These are phyloP conservation scores for Lepidocolaptes lacrymiger DNA, from an alignment of 2,797 vertebrate genomes.

Conservation along the genomic window DNA sequence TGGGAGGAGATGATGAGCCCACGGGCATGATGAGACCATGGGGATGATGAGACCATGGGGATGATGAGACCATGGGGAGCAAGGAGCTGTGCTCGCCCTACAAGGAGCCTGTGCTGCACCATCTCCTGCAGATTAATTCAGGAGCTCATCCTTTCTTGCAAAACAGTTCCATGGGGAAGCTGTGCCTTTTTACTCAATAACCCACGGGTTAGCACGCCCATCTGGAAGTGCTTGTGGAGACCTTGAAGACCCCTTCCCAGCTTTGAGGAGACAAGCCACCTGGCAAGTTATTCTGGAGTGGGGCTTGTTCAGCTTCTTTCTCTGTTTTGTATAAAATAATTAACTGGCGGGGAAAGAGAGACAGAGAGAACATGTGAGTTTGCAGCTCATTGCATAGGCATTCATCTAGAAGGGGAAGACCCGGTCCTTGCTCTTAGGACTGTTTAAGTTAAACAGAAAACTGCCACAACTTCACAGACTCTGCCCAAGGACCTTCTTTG, in stretches of 20 bases:
- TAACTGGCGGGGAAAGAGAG: not conserved
- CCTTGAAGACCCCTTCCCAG: not conserved
- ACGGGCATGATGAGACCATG: not conserved
- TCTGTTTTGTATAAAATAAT: constrained; percentile 65
- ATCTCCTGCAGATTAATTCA: not conserved
- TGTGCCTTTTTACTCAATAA: not conserved
- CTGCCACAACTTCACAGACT: not conserved
- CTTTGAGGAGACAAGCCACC: not conserved
- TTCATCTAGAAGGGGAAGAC: not conserved
- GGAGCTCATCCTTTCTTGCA: not conserved
- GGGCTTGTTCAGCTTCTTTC: constrained; percentile 33
- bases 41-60: not conserved
- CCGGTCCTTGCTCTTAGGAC: not conserved
- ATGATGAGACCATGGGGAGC: not conserved
- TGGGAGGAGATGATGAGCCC: not conserved
- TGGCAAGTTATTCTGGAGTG: not conserved
- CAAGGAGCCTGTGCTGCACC: not conserved
- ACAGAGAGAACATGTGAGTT: not conserved
- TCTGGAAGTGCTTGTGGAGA: not conserved
- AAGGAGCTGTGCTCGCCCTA: not conserved
- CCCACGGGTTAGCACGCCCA: not conserved
- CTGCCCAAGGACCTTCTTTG: not conserved
- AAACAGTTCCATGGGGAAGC: not conserved
- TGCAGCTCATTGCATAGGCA: constrained; percentile 36
- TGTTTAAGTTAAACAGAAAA: not conserved